Conservation (phyloP, 2,797 vertebrate species). For the Diceros bicornis region DNA sequence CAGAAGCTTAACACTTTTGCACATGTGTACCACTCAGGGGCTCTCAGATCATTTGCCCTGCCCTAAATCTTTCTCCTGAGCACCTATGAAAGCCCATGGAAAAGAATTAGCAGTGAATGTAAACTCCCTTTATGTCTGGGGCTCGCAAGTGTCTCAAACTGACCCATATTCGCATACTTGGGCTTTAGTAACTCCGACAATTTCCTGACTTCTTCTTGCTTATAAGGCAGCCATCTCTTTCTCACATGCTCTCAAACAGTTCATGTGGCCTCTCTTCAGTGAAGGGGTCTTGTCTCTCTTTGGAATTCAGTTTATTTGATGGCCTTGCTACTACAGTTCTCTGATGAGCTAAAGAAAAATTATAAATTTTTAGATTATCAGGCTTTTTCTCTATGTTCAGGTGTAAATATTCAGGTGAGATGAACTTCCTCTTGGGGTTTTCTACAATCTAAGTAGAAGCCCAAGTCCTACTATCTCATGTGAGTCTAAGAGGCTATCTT, state of each 20-base stretch:
- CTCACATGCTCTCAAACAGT: not conserved
- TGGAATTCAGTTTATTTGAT: not conserved
- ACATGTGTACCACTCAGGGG: not conserved
- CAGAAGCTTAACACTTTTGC: not conserved
- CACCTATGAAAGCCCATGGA: not conserved
- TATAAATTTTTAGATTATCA: too few species aligned
- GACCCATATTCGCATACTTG: not conserved
- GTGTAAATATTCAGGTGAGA: not conserved
- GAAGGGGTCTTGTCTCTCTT: not conserved
- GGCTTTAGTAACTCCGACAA: not conserved
- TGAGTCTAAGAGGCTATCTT: not conserved
- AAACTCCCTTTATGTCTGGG: too few species aligned
- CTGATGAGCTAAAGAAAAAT: not conserved
- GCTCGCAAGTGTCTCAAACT: not conserved
- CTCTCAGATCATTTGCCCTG: not conserved
- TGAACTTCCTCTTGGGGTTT: not conserved
- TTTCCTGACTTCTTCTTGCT: not conserved
- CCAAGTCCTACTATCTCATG: not conserved
- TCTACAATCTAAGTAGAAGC: not conserved
- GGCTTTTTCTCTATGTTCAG: not conserved
- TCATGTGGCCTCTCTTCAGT: not conserved
- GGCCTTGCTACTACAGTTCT: not conserved
- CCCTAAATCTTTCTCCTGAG: not conserved
- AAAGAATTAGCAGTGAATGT: not conserved
- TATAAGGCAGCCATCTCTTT: not conserved